These are phyloP conservation scores for Cygnus atratus DNA, from an alignment of 2,113 vertebrate species.

Conservation along the genomic window DNA sequence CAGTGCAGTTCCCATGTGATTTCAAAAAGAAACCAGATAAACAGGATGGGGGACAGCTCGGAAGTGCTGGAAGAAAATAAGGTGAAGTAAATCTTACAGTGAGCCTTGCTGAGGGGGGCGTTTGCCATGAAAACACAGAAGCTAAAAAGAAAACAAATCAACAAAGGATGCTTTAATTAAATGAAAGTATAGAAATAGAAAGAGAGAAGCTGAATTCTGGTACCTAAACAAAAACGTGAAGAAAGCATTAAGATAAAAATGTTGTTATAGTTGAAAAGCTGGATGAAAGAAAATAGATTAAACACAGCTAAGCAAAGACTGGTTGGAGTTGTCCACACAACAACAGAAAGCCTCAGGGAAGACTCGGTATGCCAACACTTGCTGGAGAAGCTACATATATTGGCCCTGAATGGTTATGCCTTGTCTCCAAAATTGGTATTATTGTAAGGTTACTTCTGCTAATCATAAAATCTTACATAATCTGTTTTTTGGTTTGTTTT, in stretches of 20 bases:
- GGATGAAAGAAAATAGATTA: not conserved
- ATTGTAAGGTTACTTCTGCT: conserved; percentile 22
- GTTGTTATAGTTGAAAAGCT: not conserved
- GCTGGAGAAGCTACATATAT: not conserved
- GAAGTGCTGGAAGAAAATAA: not conserved
- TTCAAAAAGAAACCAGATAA: not conserved
- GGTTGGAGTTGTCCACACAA: not conserved
- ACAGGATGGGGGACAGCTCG: not conserved
- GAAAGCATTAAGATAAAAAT: not conserved
- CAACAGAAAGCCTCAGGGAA: not conserved
- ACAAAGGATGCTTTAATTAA: not conserved
- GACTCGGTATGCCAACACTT: not conserved
- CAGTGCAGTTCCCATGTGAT: not conserved
- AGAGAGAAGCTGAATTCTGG: not conserved
- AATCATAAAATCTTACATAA: not conserved
- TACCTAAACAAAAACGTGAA: not conserved
- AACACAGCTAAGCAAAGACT: not conserved
- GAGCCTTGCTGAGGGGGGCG: not conserved
- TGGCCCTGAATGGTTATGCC: not conserved
- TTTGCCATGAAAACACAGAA: not conserved
- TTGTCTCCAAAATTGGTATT: not conserved
- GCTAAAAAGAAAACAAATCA: not conserved
- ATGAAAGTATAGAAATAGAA: not conserved
- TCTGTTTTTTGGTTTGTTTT: not conserved
- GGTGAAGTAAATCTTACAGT: not conserved